Conservation (phyloP, 2,113 vertebrate genomes). For the Pitta sordida region DNA sequence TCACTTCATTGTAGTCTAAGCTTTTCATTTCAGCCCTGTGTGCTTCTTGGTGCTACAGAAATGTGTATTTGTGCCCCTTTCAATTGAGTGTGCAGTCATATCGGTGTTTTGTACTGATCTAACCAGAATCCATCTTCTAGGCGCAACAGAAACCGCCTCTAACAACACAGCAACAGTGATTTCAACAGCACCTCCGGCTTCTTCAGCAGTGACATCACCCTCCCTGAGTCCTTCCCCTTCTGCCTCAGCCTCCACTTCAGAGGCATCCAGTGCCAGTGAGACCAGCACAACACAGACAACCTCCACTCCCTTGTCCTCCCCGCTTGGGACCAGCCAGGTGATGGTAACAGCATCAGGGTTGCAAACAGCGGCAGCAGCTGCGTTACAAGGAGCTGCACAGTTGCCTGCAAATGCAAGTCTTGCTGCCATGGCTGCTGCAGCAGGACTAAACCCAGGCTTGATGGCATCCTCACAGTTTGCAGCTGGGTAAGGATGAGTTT, state of each 20-base stretch:
- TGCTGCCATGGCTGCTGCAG: conserved; percentile 96
- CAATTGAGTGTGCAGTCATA: neutral
- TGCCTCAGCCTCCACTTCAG: conserved; percentile 74
- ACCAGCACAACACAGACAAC: conserved; percentile 84
- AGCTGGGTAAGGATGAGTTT: conserved; percentile 81
- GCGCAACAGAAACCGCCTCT: conserved; percentile 83
- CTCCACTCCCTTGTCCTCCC: conserved; percentile 79
- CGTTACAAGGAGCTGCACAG: conserved; percentile 86
- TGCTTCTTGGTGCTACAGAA: neutral
- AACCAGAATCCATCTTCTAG: conserved; percentile 61
- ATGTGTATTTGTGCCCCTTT: neutral
- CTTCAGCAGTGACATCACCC: conserved; percentile 84
- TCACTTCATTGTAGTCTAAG: neutral
- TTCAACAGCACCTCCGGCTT: conserved; percentile 84
- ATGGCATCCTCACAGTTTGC: conserved; percentile 95
- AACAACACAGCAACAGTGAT: conserved; percentile 92
- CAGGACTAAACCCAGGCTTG: conserved; percentile 91
- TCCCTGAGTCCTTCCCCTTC: conserved; percentile 87
- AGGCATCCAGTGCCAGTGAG: conserved; percentile 77
- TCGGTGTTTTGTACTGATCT: neutral
- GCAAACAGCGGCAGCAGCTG: conserved; percentile 81
- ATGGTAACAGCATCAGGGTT: conserved; percentile 90
- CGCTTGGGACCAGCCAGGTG: conserved; percentile 87
- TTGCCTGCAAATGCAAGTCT: conserved; percentile 90
- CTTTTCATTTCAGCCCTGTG: neutral